Base-by-base conservation (phyloP, 1,140 invertebrate species). In the Bombus consobrinus region DNA sequence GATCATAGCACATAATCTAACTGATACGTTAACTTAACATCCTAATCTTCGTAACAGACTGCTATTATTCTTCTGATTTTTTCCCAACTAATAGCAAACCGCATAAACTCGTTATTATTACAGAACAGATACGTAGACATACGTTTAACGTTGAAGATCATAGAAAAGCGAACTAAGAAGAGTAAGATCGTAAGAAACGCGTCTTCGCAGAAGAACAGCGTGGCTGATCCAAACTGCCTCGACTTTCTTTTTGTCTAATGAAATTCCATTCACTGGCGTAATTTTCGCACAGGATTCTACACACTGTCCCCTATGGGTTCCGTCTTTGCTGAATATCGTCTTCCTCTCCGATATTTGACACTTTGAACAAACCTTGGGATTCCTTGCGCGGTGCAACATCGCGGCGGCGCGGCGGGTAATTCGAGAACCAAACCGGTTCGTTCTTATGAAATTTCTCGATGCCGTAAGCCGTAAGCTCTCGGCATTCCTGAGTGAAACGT, bases 371-470 rank as follows among this genome's bases (percentile, higher is more conserved):
- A 81, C 84, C 71, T 32, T 43, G 37, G 79, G 59, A 85, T 64
- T 80, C 68, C 83, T 18, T 1, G 28, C 37, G 59, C 53, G 41
- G 34, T 41, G 39, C 8, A 47, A 43, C 59, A 57, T 22, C 41
- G 41, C 13, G 77, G 6, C 57, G 74, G 13, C 10, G 57, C 57
- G 34, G 57, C 37, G 81, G n/a, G 85, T 85, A 81, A 86, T 85
- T 86, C 87, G 78, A 81, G 84, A 88, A 75, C 84, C 84, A 81
- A 85, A 85, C 84, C 84, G 84, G 79, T 86, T 88, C 84, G 84
- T 86, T 88, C 79, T 86, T 88, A 85, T 86, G 87, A 80, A 86
- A 81, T 86, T 86, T 88, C 83, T 80, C 53, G 79, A 85, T 85
- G 84, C 84, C 71, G 84, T 81, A 85, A 85, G 57, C 78, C 78